Evolutionary conservation across 1,140 invertebrate species (phyloP).

Genomic region (Bathynomus jamesi): DNA sequence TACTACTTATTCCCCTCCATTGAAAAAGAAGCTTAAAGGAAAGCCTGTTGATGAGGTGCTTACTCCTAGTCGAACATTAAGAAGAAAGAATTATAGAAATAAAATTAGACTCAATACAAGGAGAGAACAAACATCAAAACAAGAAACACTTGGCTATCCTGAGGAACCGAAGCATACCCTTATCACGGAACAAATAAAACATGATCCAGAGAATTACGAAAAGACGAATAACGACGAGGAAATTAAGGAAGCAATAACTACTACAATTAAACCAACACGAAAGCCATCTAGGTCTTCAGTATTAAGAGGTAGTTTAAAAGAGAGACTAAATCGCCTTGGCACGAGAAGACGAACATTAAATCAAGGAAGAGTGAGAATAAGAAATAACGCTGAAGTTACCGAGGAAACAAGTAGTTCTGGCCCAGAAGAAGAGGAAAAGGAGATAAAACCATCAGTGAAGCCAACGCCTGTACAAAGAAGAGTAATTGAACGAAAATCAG

Average conservation of each 20-base stretch:
- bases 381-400: too few relatives aligned
- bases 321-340: background rate
- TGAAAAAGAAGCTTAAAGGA: background rate
- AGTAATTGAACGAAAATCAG: too few relatives aligned
- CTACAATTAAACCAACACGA: background rate
- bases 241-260: background rate
- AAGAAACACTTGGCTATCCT: background rate
- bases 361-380: background rate
- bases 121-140: background rate
- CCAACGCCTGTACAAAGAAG: too few relatives aligned
- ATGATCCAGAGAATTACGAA: background rate
- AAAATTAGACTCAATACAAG: background rate
- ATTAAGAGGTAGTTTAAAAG: background rate
- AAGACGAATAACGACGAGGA: background rate
- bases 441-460: too few relatives aligned
- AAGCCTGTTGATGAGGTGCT: background rate
- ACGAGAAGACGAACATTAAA: background rate
- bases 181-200: too few relatives aligned
- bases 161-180: too few relatives aligned
- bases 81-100: background rate
- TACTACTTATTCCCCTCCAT: too few relatives aligned
- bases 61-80: background rate
- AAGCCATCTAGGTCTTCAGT: background rate
- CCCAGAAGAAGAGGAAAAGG: too few relatives aligned
- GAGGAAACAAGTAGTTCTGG: too few relatives aligned